Conservation (phyloP, 2,888 invertebrate species). For the Pachliopta kotzebuea region DNA sequence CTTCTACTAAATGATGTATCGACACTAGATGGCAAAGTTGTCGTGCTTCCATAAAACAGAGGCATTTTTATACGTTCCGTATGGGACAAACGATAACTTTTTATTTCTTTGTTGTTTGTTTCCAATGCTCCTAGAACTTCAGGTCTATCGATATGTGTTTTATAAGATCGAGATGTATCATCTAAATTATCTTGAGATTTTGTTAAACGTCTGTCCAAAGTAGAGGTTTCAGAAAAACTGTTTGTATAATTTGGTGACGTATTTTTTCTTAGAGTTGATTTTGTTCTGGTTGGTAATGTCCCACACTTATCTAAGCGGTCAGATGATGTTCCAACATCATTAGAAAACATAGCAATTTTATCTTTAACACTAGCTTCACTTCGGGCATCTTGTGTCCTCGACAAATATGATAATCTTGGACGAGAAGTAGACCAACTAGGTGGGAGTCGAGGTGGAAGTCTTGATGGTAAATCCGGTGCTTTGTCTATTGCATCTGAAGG, state of each 20-base stretch:
- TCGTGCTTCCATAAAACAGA: constrained; percentile 71
- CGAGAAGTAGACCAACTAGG: constrained; percentile 55
- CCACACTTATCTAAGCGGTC: constrained; percentile 69
- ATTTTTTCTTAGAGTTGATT: constrained; percentile 55
- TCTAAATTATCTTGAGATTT: constrained; percentile 77
- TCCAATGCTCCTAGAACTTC: constrained; percentile 78
- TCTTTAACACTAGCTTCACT: constrained; percentile 91
- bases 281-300: constrained; percentile 58
- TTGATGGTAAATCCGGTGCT: constrained; percentile 61
- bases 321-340: constrained; percentile 63
- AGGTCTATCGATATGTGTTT: constrained; percentile 63
- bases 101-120: constrained; percentile 46
- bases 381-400: constrained; percentile 86
- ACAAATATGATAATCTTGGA: constrained; percentile 65
- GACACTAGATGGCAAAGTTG: constrained; percentile 54
- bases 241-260: constrained; percentile 46
- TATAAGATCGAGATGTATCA: constrained; percentile 68
- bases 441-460: constrained; percentile 59
- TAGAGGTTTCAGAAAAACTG: constrained; percentile 59
- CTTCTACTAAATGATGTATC: constrained; percentile 55
- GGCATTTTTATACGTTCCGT: constrained; percentile 55
- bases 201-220: constrained; percentile 69
- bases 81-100: constrained; percentile 37
- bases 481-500: constrained; percentile 85
- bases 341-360: constrained; percentile 93